Evolutionary conservation across 2,888 invertebrate species (phyloP).

Genomic region (Argynnis bischoffii): DNA sequence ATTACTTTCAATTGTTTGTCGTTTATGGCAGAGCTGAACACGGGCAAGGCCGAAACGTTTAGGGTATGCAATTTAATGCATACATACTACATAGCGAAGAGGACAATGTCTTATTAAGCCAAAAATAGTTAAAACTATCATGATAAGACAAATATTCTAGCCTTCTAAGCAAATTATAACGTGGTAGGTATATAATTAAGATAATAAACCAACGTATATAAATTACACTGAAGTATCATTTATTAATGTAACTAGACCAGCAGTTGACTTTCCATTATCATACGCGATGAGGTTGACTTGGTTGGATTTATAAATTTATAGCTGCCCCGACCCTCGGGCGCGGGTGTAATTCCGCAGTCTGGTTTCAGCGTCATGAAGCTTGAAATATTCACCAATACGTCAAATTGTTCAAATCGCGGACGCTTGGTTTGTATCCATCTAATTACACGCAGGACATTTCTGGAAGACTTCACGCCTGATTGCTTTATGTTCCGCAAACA

Average conservation of each 20-base stretch:
- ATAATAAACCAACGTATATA: constrained; percentile 41
- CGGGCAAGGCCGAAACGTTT: constrained; percentile 65
- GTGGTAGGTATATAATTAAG: constrained; percentile 37
- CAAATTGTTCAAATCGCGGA: constrained; percentile 45
- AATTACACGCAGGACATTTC: constrained; percentile 49
- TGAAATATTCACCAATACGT: constrained; percentile 56
- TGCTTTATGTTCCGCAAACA: constrained; percentile 37
- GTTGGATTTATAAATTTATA: constrained; percentile 65
- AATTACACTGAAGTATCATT: constrained; percentile 47
- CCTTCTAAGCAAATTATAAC: constrained; percentile 11
- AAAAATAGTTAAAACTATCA: constrained; percentile 22
- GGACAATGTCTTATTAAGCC: constrained; percentile 44
- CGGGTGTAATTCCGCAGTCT: constrained; percentile 49
- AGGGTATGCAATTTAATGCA: constrained; percentile 60
- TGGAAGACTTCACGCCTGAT: constrained; percentile 50
- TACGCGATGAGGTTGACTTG: constrained; percentile 62
- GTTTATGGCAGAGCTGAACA: constrained; percentile 56
- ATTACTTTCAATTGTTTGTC: constrained; percentile 72
- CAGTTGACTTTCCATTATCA: constrained; percentile 68
- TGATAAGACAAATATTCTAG: constrained; percentile 10
- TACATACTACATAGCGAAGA: constrained; percentile 47
- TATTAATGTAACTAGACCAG: constrained; percentile 53
- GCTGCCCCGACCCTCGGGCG: constrained; percentile 44
- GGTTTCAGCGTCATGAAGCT: constrained; percentile 45
- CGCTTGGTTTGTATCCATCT: constrained; percentile 53